Conservation (phyloP, 2,797 vertebrate genomes). For the Melopsittacus undulatus region DNA sequence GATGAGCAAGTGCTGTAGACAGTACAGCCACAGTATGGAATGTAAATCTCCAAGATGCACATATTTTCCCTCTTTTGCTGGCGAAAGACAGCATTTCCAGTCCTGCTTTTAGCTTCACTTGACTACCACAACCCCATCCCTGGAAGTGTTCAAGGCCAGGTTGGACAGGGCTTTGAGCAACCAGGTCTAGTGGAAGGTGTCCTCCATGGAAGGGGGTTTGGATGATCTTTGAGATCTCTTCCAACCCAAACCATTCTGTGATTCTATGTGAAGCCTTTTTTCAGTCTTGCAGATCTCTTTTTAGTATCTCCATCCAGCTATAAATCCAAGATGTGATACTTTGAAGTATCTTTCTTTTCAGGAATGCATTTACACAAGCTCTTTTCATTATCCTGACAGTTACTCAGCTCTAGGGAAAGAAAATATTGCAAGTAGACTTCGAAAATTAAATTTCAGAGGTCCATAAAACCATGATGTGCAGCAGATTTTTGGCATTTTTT, state of each 20-base stretch:
- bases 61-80: background rate
- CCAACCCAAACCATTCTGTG: background rate
- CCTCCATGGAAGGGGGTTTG: background rate
- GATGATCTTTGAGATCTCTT: background rate
- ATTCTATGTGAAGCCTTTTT: background rate
- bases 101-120: background rate
- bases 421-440: background rate
- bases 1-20: background rate
- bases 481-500: background rate
- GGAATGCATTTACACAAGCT: background rate
- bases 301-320: background rate
- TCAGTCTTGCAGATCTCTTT: background rate
- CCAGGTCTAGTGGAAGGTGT: background rate
- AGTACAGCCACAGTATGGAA: background rate
- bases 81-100: background rate
- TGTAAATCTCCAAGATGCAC: background rate
- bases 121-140: background rate
- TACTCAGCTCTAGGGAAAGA: background rate
- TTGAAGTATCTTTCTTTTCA: background rate
- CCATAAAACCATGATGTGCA: background rate
- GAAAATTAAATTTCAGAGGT: background rate
- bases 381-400: background rate
- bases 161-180: background rate
- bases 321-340: background rate
- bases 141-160: background rate